Conservation (phyloP, 2,888 invertebrate genomes). For the Tetranychus truncatus region DNA sequence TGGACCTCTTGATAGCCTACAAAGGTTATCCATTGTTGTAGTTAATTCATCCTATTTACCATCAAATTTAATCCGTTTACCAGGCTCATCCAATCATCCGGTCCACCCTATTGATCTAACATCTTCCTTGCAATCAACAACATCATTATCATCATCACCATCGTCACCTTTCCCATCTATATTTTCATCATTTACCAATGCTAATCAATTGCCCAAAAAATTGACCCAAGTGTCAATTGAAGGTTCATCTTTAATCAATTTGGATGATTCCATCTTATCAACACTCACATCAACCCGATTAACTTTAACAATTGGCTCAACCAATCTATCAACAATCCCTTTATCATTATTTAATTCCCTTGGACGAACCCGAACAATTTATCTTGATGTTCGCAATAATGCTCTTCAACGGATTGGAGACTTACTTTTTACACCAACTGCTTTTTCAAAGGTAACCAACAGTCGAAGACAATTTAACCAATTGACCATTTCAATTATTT, state of each 20-base stretch:
- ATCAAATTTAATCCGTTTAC: not conserved
- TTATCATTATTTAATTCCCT: not conserved
- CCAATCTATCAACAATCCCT: slow-evolving; percentile 6
- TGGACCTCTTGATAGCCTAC: not conserved
- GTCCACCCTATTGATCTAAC: not conserved
- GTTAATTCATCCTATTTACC: slow-evolving; percentile 2
- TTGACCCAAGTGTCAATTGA: not conserved
- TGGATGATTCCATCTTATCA: not conserved
- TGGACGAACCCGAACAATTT: slow-evolving; percentile 3
- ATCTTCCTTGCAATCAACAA: not conserved
- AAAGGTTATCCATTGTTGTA: not conserved
- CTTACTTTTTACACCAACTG: not conserved
- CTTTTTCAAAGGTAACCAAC: slow-evolving; percentile 6
- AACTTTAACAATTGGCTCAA: not conserved
- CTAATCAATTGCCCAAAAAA: not conserved
- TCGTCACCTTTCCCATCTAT: not conserved
- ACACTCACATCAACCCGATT: not conserved
- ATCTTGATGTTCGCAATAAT: slow-evolving; percentile 11
- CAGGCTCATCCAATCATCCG: not conserved
- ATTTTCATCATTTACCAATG: not conserved
- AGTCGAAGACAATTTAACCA: not conserved
- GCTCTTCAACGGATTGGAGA: not conserved
- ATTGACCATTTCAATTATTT: not conserved
- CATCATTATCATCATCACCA: not conserved
- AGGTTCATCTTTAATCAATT: not conserved